phyloP scores from a whole-genome alignment of 2,797 vertebrate genomes.

The Coilia nasus region DNA sequence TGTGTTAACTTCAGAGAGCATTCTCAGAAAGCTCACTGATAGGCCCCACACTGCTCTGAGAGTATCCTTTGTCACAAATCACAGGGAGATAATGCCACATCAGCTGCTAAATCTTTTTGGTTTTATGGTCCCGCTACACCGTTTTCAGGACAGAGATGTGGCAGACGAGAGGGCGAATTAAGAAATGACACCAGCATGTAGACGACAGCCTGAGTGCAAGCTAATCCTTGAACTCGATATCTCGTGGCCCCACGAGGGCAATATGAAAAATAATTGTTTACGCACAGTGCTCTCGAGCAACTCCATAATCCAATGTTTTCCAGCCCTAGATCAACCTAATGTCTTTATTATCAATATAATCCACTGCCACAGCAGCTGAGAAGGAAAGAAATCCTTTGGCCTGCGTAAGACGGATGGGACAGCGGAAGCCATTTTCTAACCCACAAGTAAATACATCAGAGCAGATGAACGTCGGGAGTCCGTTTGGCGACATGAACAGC shows the following conservation, averaged over 20 bases:
- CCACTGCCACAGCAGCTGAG: neutral
- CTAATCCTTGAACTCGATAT: conserved; percentile 29
- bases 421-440: neutral
- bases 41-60: neutral
- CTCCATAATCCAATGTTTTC: conserved; percentile 4
- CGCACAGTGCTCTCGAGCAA: neutral
- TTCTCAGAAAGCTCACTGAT: conserved; percentile 12
- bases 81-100: conserved; percentile 27
- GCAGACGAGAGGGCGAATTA: neutral
- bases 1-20: conserved; percentile 27
- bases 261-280: conserved; percentile 24
- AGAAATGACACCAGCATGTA: conserved; percentile 24
- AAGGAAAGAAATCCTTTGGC: neutral
- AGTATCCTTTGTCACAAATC: conserved; percentile 30
- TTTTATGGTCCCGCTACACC: neutral
- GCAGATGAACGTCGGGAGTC: neutral
- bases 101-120: neutral
- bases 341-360: conserved; percentile 23
- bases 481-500: neutral
- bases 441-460: neutral
- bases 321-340: conserved; percentile 10
- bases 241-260: neutral
- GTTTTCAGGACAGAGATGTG: conserved; percentile 6
- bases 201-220: conserved; percentile 28
- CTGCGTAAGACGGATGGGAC: neutral